Base-by-base conservation (phyloP, 53 echinoderm and acorn worm genomes). In the Mesocentrotus franciscanus region DNA sequence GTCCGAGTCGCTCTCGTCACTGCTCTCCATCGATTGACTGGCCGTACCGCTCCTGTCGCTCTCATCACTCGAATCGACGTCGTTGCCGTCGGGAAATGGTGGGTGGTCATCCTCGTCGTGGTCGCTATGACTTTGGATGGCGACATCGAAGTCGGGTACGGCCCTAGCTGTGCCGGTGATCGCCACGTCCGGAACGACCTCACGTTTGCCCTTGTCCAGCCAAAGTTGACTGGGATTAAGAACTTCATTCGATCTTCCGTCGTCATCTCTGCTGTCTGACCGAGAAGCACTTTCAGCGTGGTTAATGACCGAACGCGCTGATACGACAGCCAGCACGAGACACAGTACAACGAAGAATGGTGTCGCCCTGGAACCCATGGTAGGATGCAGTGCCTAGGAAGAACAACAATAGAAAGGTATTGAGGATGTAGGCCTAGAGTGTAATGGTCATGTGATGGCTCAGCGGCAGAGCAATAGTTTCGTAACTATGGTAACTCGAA, bases 111-210 rank as follows among this genome's bases (percentile, higher is more conserved):
- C 36, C 81, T 81, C 81, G 20, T 42, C 81, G 81, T 81, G 81
- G 81, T 81, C 81, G 20, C 81, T 81, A 81, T 81, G 81, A 39
- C 81, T 81, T 42, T 39, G 81, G 42, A 81, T 81, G 42, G 81
- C 22, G 18, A 81, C 81, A 42, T 81, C 81, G 42, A 22, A 36
- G 42, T 81, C 81, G 17, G 81, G 81, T 42, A 18, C 81, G 81
- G 18, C 12, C 22, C 22, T 81, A 20, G 81, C 33, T 42, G 18
- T 81, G 42, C 81, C 81, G 4, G 81, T 81, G 36, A 81, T 81
- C 36, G 20, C 81, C 81, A 81, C 81, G 81, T 81, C 81, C 9
- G 81, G 81, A 8, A 18, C 39, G 9, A 81, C 36, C 36, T 17
- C 42, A 81, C 76, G 76, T 15, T 81, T 81, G 20, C 18, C 36